Percentiles rank a stretch among this genome's conserved stretches.
These are phyloP conservation scores for Molanna angustata DNA, from an alignment of 2,888 invertebrate species.

Conservation along the genomic window DNA sequence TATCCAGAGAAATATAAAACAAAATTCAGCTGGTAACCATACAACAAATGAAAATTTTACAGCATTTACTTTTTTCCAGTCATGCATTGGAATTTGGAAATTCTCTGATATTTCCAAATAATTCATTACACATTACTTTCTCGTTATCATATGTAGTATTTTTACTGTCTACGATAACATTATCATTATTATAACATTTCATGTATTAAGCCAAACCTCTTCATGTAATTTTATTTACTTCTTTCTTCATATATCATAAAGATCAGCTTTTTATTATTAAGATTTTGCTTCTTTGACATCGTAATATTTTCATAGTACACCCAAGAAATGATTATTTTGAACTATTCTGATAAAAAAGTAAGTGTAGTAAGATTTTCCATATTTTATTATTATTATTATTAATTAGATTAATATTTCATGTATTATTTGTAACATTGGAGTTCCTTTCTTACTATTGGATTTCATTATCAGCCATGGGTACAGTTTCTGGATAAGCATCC, in stretches of 20 bases:
- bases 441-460: slow-evolving; percentile 14
- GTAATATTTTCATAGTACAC: background rate
- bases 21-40: slow-evolving; percentile 2
- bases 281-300: slow-evolving; percentile 12
- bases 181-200: no score
- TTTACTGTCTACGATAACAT: no score
- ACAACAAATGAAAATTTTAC: slow-evolving; percentile 4
- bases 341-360: slow-evolving; percentile 13
- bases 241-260: no score
- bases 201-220: no score
- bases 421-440: slow-evolving; percentile 9
- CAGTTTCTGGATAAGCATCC: slow-evolving; percentile 26
- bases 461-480: slow-evolving; percentile 7
- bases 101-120: no score
- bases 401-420: slow-evolving; percentile 12
- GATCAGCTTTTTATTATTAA: no score
- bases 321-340: background rate
- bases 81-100: background rate
- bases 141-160: no score
- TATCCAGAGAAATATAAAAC: slow-evolving; percentile 26
- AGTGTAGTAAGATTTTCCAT: slow-evolving; percentile 14
- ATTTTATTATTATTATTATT: slow-evolving; percentile 1
- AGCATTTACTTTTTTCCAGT: background rate
- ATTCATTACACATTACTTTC: no score
- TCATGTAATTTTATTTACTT: background rate